Conservation (phyloP, 2,797 vertebrate species). For the Aphelocoma californica region DNA sequence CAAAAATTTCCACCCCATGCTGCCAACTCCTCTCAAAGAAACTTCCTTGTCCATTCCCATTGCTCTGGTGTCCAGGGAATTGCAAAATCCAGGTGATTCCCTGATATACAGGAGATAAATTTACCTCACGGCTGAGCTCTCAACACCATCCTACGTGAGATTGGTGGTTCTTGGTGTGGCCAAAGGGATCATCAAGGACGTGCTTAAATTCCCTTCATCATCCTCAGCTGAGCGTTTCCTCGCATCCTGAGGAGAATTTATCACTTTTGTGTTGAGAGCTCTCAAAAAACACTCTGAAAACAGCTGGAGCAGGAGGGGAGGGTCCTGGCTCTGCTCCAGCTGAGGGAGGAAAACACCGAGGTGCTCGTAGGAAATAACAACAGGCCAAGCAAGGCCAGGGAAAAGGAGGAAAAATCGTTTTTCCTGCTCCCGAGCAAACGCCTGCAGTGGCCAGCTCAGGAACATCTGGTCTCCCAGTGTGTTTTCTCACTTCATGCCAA, state of each 20-base stretch:
- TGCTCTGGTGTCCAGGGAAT: neutral
- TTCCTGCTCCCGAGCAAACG: slow-evolving; percentile 22
- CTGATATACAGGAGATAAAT: neutral
- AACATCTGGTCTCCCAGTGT: slow-evolving; percentile 36
- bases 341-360: neutral
- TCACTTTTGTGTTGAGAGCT: neutral
- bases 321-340: neutral
- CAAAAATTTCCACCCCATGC: fast-evolving
- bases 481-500: slow-evolving; percentile 50
- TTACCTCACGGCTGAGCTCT: neutral
- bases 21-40: neutral
- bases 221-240: neutral
- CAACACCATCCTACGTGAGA: fast-evolving
- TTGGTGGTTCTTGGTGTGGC: neutral
- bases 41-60: neutral
- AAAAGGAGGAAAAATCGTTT: slow-evolving; percentile 19
- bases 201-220: neutral
- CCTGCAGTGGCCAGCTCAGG: neutral
- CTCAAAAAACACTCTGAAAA: neutral
- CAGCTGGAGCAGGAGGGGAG: neutral
- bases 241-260: neutral
- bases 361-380: slow-evolving; percentile 31
- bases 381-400: neutral
- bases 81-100: neutral
- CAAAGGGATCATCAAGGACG: fast-evolving